A percentile compares a stretch with the other conserved stretches of the same genome.
phyloP scores from a whole-genome alignment of 2,797 vertebrate genomes.

The Myiotriccus ornatus region DNA sequence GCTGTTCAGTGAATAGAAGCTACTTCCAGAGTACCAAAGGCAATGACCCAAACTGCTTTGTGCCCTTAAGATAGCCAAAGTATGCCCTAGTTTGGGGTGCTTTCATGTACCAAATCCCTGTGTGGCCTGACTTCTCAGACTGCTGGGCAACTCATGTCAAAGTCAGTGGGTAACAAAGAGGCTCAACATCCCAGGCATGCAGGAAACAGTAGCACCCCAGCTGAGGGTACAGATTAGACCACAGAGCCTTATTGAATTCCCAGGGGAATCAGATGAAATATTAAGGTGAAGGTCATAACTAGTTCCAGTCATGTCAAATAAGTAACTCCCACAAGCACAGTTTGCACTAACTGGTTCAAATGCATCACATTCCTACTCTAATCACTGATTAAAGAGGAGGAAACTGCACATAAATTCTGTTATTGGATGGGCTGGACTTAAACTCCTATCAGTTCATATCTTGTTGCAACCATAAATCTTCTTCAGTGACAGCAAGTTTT shows the following conservation, averaged over 20 bases:
- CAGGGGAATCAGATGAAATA: background rate
- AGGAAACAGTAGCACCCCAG: background rate
- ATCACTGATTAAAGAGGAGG: conserved; percentile 12
- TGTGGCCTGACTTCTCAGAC: background rate
- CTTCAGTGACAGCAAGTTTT: background rate
- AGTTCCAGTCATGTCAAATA: background rate
- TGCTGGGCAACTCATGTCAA: background rate
- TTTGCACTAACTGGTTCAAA: conserved; percentile 26
- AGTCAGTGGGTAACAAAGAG: background rate
- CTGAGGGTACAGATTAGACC: background rate
- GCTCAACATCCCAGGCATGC: background rate
- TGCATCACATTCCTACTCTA: conserved; percentile 7
- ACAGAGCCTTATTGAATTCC: background rate
- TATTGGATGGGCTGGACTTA: background rate
- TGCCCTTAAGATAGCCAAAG: background rate
- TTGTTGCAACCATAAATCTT: conserved; percentile 2
- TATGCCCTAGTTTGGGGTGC: background rate
- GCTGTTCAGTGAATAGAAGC: background rate
- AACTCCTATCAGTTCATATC: background rate
- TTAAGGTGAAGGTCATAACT: background rate
- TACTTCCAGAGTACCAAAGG: background rate
- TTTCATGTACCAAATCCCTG: background rate
- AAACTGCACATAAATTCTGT: conserved; percentile 16
- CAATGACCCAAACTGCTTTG: background rate
- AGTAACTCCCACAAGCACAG: conserved; percentile 4